phyloP scores from a whole-genome alignment of 2,888 invertebrate species.

The Spialia ferax region DNA sequence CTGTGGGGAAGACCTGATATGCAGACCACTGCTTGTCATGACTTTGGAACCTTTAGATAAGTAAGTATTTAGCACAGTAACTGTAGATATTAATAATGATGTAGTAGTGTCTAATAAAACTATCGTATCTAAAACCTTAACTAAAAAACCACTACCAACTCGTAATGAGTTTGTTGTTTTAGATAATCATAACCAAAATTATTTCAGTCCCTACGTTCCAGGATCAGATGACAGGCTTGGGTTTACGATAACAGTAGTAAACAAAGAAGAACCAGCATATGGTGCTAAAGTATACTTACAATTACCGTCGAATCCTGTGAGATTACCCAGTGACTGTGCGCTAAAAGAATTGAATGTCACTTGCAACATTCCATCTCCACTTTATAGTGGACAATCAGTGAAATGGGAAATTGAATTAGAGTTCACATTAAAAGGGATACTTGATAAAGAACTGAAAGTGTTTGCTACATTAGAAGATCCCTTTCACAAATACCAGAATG shows the following conservation, averaged over 20 bases:
- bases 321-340: constrained; percentile 69
- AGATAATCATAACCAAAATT: constrained; percentile 14
- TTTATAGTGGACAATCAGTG: constrained; percentile 60
- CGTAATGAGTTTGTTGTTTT: background rate
- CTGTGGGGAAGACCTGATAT: constrained; percentile 84
- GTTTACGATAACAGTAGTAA: constrained; percentile 62
- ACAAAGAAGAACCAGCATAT: constrained; percentile 75
- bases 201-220: constrained; percentile 67
- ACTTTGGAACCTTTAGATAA: constrained; percentile 61
- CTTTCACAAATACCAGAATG: constrained; percentile 60
- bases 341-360: constrained; percentile 61
- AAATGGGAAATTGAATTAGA: constrained; percentile 74
- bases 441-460: constrained; percentile 55
- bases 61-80: constrained; percentile 52
- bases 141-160: background rate
- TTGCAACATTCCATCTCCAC: constrained; percentile 68
- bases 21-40: constrained; percentile 80
- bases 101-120: background rate
- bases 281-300: constrained; percentile 65
- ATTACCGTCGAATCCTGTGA: constrained; percentile 64
- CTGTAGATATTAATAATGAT: background rate
- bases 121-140: background rate
- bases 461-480: constrained; percentile 62
- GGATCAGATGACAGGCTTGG: constrained; percentile 67
- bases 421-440: constrained; percentile 55